phyloP scores from a whole-genome alignment of 2,888 invertebrate species.

The Amitus sp. region DNA sequence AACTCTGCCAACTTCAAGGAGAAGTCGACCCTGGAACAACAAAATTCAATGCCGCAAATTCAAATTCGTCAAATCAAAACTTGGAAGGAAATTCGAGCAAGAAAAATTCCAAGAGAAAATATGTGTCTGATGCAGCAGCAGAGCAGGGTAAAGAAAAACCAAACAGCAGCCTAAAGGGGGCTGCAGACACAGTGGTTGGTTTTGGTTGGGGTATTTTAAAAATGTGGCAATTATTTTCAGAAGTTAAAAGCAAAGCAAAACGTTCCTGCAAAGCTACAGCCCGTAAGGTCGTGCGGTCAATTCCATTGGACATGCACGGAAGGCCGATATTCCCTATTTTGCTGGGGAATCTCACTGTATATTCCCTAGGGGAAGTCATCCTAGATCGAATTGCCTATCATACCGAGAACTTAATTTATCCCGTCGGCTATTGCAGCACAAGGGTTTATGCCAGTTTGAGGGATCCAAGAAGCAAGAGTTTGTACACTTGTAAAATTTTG shows the following conservation, averaged over 20 bases:
- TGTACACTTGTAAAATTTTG: slow-evolving; percentile 84
- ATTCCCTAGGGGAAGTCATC: slow-evolving; percentile 81
- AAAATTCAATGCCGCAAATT: slow-evolving; percentile 52
- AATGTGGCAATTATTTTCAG: slow-evolving; percentile 33
- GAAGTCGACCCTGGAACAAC: slow-evolving; percentile 52
- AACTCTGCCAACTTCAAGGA: slow-evolving; percentile 74
- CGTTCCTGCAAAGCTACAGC: slow-evolving; percentile 55
- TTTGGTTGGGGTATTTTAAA: too few relatives aligned
- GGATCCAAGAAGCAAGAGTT: slow-evolving; percentile 76
- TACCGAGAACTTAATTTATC: slow-evolving; percentile 77
- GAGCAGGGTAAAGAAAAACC: slow-evolving; percentile 44
- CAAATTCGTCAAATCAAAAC: slow-evolving; percentile 45
- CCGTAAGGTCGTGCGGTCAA: slow-evolving; percentile 70
- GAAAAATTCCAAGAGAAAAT: slow-evolving; percentile 56
- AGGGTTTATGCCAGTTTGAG: slow-evolving; percentile 78
- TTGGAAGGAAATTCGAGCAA: slow-evolving; percentile 51
- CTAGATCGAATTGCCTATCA: slow-evolving; percentile 76
- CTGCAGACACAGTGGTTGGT: too few relatives aligned
- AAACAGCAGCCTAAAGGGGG: too few relatives aligned
- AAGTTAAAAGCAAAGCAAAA: slow-evolving; percentile 55
- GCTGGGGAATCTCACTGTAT: slow-evolving; percentile 76
- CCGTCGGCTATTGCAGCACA: slow-evolving; percentile 82
- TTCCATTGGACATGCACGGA: slow-evolving; percentile 74
- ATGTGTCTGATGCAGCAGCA: slow-evolving; percentile 49
- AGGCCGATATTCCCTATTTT: slow-evolving; percentile 79